These are phyloP conservation scores for Thamnaconus septentrionalis DNA, from an alignment of 2,113 vertebrate species.

Conservation along the genomic window DNA sequence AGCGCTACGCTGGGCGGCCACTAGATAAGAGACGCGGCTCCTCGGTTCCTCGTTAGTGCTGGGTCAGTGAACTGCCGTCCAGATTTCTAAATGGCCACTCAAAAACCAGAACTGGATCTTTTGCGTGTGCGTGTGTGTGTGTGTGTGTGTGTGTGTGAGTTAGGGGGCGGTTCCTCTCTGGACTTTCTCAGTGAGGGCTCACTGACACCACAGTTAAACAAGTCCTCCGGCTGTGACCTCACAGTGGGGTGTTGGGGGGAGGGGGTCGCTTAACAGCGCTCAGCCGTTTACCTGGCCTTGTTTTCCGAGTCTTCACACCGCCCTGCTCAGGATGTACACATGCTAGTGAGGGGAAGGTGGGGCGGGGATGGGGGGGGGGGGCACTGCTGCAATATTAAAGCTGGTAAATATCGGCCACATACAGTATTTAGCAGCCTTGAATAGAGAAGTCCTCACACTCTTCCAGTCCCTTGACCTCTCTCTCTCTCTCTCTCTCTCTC, in stretches of 20 bases:
- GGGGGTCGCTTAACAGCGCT: too few species aligned
- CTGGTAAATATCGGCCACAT: conserved; percentile 55
- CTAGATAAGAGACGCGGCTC: conserved; percentile 55
- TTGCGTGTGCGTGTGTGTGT: too few species aligned
- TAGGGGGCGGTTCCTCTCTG: conserved; percentile 31
- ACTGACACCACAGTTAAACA: conserved; percentile 37
- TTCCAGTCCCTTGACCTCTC: conserved; percentile 48
- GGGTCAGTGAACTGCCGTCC: conserved; percentile 76
- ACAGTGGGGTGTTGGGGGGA: too few species aligned
- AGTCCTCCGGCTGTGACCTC: conserved; percentile 9
- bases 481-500: conserved; percentile 20
- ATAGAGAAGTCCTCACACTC: conserved; percentile 40
- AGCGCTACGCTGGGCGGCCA: conserved; percentile 49
- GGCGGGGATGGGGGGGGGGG: not conserved
- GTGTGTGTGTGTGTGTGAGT: not conserved
- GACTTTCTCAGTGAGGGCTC: conserved; percentile 48
- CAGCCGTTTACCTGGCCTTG: too few species aligned
- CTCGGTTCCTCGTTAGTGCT: conserved; percentile 66
- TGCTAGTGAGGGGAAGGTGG: not conserved
- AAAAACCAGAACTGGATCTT: conserved; percentile 45
- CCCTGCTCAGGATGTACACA: not conserved
- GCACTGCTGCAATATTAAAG: conserved; percentile 47
- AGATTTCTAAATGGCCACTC: conserved; percentile 75
- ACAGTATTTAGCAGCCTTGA: conserved; percentile 59
- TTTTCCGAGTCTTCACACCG: not conserved